Percentiles rank a stretch among this genome's conserved stretches.
phyloP scores from a whole-genome alignment of 2,888 invertebrate genomes.

The Orthonevra nobilis region DNA sequence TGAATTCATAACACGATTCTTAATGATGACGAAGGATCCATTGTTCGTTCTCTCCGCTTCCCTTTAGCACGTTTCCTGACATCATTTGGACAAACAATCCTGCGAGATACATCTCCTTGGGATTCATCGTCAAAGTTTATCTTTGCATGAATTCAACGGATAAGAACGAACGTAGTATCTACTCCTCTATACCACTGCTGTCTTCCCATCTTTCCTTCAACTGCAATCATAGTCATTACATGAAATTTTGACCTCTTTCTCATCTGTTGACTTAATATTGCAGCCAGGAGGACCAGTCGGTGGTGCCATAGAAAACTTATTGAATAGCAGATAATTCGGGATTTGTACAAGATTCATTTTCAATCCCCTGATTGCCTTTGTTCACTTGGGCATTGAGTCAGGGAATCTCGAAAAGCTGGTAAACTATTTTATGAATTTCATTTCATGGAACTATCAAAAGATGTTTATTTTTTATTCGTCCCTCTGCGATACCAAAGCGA shows the following conservation, averaged over 20 bases:
- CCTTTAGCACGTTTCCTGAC: not conserved
- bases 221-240: slow-evolving; percentile 36
- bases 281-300: slow-evolving; percentile 11
- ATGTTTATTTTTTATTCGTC: too few species aligned
- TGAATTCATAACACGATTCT: slow-evolving; percentile 56
- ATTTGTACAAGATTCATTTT: slow-evolving; percentile 27
- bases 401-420: slow-evolving; percentile 2
- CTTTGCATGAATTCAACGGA: too few species aligned
- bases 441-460: too few species aligned
- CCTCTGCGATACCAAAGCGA: too few species aligned
- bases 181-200: not conserved
- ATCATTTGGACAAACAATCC: slow-evolving; percentile 46
- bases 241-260: slow-evolving; percentile 41
- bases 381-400: slow-evolving; percentile 22
- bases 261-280: slow-evolving; percentile 48
- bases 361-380: slow-evolving; percentile 36
- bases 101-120: slow-evolving; percentile 10
- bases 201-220: not conserved
- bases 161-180: too few species aligned
- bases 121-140: slow-evolving; percentile 37
- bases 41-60: too few species aligned
- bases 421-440: slow-evolving; percentile 7
- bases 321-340: slow-evolving; percentile 27
- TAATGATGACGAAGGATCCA: slow-evolving; percentile 52
- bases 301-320: too few species aligned